These are phyloP conservation scores for Peribatodes rhomboidaria DNA, from an alignment of 2,888 invertebrate genomes.

Conservation along the genomic window DNA sequence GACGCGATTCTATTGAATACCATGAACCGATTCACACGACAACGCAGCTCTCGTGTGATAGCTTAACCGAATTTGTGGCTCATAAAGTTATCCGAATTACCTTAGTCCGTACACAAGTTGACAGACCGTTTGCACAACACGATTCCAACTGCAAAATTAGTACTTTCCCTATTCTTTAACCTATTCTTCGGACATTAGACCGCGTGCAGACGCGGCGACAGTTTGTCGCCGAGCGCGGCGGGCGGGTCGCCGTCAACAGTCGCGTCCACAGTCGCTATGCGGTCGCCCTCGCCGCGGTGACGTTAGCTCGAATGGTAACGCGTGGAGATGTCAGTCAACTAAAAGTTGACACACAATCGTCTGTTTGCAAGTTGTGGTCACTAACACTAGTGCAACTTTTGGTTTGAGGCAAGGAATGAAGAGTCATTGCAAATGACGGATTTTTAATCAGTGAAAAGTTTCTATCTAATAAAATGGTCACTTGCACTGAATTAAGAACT, in stretches of 20 bases:
- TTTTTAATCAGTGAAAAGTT: not conserved
- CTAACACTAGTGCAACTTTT: not conserved
- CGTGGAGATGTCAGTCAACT: not conserved
- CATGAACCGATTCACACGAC: too few species aligned
- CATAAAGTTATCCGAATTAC: too few species aligned
- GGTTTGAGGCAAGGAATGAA: not conserved
- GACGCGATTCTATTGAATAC: too few species aligned
- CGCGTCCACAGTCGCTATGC: slow-evolving; percentile 66
- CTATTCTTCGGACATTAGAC: slow-evolving; percentile 40
- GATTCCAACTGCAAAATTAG: not conserved
- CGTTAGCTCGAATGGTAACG: slow-evolving; percentile 72
- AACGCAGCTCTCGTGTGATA: too few species aligned
- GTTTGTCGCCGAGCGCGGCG: slow-evolving; percentile 50
- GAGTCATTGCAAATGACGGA: not conserved
- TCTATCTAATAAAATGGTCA: too few species aligned
- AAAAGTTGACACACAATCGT: not conserved
- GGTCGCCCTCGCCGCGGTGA: slow-evolving; percentile 66
- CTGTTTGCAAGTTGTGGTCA: not conserved
- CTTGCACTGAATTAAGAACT: too few species aligned
- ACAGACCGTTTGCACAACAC: too few species aligned
- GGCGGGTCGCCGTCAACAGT: slow-evolving; percentile 58
- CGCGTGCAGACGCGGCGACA: slow-evolving; percentile 48
- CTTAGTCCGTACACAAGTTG: too few species aligned
- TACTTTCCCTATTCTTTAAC: not conserved
- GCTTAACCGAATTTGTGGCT: too few species aligned